phyloP scores from a whole-genome alignment of 2,888 invertebrate genomes.

The Ethmia dodecea region DNA sequence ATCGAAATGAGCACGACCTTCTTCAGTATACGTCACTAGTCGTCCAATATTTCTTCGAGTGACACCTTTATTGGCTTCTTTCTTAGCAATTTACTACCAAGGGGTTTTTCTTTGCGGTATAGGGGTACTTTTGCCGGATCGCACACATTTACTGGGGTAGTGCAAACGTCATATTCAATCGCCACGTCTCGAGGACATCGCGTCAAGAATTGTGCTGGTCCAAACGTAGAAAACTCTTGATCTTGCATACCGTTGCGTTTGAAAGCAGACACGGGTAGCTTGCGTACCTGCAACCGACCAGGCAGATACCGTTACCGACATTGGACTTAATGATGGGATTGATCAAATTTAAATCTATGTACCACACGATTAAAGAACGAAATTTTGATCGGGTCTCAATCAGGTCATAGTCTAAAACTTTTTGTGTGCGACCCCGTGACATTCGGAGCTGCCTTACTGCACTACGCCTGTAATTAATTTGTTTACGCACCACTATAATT shows the following conservation, averaged over 20 bases:
- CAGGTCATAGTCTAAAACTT: no score
- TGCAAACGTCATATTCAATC: slow-evolving; percentile 44
- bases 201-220: slow-evolving; percentile 54
- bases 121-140: slow-evolving; percentile 54
- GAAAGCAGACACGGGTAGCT: slow-evolving; percentile 60
- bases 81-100: slow-evolving; percentile 31
- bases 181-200: slow-evolving; percentile 54
- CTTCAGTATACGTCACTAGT: no score
- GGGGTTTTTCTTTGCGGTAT: slow-evolving; percentile 23
- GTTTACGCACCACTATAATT: slow-evolving; percentile 36
- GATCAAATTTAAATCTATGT: no score
- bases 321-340: not conserved
- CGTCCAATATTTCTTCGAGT: slow-evolving; percentile 48
- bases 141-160: slow-evolving; percentile 33
- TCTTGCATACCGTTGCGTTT: slow-evolving; percentile 72
- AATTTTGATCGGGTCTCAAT: no score
- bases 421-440: slow-evolving; percentile 8
- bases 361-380: no score
- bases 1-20: no score
- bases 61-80: slow-evolving; percentile 53
- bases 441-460: no score
- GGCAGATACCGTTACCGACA: slow-evolving; percentile 28
- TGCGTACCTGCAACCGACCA: slow-evolving; percentile 63
- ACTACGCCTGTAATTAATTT: slow-evolving; percentile 22
- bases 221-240: slow-evolving; percentile 58